Evolutionary conservation across 2,113 vertebrate species (phyloP).

Genomic region (Microcebus murinus): DNA sequence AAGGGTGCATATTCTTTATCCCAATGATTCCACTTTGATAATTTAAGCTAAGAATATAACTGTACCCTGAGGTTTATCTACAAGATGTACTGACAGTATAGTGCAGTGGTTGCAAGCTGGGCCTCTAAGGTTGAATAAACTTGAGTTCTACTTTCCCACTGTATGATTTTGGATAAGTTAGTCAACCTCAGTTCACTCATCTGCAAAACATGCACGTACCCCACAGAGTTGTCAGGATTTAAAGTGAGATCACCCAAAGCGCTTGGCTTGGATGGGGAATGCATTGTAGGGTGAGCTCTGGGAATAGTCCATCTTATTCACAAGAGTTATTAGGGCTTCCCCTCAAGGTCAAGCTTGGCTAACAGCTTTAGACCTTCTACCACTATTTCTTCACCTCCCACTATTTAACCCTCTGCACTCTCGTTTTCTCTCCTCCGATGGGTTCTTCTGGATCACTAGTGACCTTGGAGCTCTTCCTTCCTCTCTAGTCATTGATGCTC

Average conservation of each 20-base stretch:
- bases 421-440: neutral
- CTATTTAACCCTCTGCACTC: neutral
- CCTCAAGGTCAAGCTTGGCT: neutral
- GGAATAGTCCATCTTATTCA: neutral
- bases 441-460: neutral
- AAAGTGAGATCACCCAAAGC: neutral
- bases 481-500: neutral
- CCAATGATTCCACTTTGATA: neutral
- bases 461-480: neutral
- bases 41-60: neutral
- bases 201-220: neutral
- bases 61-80: neutral
- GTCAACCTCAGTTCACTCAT: neutral
- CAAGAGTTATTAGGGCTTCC: neutral
- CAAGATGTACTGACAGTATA: neutral
- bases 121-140: neutral
- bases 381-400: neutral
- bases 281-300: neutral
- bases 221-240: neutral
- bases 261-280: neutral
- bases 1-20: neutral
- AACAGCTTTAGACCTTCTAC: neutral
- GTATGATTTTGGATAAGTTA: neutral
- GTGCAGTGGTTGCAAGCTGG: neutral
- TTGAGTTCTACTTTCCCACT: neutral